Conservation (phyloP, 2,888 invertebrate species). For the Catocala nupta region DNA sequence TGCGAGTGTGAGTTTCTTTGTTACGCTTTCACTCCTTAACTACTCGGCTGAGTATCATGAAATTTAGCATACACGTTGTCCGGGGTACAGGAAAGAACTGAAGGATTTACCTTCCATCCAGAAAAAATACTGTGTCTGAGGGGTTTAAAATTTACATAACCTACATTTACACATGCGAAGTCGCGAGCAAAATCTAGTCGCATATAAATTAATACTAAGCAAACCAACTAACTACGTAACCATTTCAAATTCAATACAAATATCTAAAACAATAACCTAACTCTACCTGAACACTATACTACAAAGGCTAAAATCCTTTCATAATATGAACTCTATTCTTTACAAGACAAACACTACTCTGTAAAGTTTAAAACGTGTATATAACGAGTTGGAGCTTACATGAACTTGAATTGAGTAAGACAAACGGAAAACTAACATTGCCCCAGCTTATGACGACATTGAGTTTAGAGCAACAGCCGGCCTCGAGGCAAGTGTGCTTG, state of each 20-base stretch:
- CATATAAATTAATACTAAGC: too few species aligned
- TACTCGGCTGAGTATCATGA: too few species aligned
- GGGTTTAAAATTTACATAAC: too few species aligned
- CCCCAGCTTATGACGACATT: slow-evolving; percentile 72
- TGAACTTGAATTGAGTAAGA: slow-evolving; percentile 64
- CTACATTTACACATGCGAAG: too few species aligned
- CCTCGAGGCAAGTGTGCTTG: slow-evolving; percentile 56
- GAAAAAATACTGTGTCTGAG: too few species aligned
- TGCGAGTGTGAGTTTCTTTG: too few species aligned
- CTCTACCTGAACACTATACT: background rate
- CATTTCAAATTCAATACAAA: too few species aligned
- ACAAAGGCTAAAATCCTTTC: background rate
- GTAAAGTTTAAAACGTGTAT: slow-evolving; percentile 44
- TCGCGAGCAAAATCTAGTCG: too few species aligned
- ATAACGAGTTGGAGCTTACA: slow-evolving; percentile 67
- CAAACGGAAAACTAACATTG: slow-evolving; percentile 70
- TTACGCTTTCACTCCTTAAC: too few species aligned
- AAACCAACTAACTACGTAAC: background rate
- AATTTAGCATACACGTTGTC: too few species aligned
- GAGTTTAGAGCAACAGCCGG: slow-evolving; percentile 69
- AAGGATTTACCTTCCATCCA: too few species aligned
- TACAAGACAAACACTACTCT: slow-evolving; percentile 38
- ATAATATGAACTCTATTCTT: slow-evolving; percentile 22
- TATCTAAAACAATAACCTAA: background rate
- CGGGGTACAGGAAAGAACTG: too few species aligned